phyloP scores from a whole-genome alignment of 1,140 invertebrate genomes.

The Apis florea region DNA sequence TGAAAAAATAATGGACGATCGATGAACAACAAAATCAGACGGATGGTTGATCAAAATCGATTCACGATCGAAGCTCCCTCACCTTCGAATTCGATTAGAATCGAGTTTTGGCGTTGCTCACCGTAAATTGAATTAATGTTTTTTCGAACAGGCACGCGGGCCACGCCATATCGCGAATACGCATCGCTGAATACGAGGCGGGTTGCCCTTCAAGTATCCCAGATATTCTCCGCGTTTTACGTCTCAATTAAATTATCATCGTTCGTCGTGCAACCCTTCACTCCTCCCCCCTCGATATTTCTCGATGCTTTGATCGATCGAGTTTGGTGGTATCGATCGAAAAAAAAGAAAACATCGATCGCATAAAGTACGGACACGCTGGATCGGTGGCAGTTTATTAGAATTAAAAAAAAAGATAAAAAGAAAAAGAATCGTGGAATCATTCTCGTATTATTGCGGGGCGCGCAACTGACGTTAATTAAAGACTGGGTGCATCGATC shows the following conservation, averaged over 20 bases:
- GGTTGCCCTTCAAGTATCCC: background rate
- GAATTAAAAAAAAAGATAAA: too few species aligned
- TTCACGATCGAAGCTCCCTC: too few species aligned
- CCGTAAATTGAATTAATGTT: conserved; percentile 51
- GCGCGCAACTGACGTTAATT: background rate
- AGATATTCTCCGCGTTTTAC: conserved; percentile 35
- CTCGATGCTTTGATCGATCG: too few species aligned
- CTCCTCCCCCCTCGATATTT: too few species aligned
- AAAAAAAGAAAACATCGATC: too few species aligned
- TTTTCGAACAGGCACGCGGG: conserved; percentile 41
- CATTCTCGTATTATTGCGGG: background rate
- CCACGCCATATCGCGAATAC: conserved; percentile 42
- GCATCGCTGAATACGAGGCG: conserved; percentile 46
- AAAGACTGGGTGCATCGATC: conserved; percentile 3
- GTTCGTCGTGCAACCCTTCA: background rate
- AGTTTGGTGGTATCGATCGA: too few species aligned
- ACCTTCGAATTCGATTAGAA: conserved; percentile 44
- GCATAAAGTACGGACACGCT: too few species aligned
- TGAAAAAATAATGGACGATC: too few species aligned
- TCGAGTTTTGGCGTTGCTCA: conserved; percentile 47
- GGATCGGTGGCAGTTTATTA: too few species aligned
- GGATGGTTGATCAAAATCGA: too few species aligned
- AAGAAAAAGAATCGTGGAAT: too few species aligned
- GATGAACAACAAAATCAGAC: too few species aligned
- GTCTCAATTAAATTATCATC: conserved; percentile 48